Conservation (phyloP, 1,140 invertebrate species). For the Zeugodacus cucurbitae region DNA sequence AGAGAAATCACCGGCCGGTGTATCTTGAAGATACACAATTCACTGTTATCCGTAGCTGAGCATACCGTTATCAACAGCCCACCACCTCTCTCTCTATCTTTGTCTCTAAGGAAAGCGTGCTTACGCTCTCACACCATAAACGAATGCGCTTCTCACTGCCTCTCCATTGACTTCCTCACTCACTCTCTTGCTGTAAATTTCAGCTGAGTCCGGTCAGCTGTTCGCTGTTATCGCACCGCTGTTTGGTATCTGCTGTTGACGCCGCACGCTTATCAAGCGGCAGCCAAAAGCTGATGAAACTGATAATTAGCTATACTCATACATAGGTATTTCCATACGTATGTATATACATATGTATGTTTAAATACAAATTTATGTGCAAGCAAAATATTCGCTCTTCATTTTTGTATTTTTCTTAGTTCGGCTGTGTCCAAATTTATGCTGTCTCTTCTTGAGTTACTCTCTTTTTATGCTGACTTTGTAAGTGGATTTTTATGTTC, state of each 20-base stretch:
- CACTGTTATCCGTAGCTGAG: neutral
- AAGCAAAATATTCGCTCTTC: too few relatives aligned
- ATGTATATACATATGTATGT: neutral
- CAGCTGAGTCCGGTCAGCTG: neutral
- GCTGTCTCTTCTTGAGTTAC: neutral
- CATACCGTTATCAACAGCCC: slow-evolving; percentile 35
- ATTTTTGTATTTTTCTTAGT: neutral
- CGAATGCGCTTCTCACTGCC: neutral
- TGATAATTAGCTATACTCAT: neutral
- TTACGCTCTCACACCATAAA: neutral
- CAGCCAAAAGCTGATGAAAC: neutral
- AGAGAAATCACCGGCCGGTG: slow-evolving; percentile 43
- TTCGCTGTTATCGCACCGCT: neutral
- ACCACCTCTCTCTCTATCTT: neutral
- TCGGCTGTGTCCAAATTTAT: neutral
- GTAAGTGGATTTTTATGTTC: neutral
- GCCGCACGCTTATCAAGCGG: neutral
- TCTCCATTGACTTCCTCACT: neutral
- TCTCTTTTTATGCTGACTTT: neutral
- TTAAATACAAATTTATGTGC: too few relatives aligned
- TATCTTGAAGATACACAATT: neutral
- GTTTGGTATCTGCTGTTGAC: neutral
- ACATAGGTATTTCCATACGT: neutral
- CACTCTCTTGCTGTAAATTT: neutral
- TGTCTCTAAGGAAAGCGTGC: too few relatives aligned